Evolutionary conservation across 2,113 vertebrate species (phyloP).

Genomic region (Cyanoramphus novaezelandiae): DNA sequence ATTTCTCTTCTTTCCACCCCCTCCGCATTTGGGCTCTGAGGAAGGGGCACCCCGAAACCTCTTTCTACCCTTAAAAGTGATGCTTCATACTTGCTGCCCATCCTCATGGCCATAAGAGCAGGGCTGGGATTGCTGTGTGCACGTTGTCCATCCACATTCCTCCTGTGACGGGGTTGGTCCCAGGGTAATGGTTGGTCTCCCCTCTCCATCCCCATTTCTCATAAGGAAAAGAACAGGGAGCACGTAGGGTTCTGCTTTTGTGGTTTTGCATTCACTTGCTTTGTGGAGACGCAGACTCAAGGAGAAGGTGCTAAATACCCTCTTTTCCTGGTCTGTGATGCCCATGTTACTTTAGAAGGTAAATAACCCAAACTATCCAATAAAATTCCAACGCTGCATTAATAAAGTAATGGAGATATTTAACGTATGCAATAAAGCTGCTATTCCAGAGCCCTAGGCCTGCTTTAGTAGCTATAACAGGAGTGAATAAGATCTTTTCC

Average conservation of each 20-base stretch:
- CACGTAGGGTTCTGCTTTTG: not conserved
- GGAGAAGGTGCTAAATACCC: slow-evolving; percentile 39
- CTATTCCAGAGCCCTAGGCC: slow-evolving; percentile 66
- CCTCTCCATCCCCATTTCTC: not conserved
- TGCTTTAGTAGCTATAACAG: slow-evolving; percentile 45
- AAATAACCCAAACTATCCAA: slow-evolving; percentile 65
- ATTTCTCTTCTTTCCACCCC: not conserved
- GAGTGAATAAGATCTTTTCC: slow-evolving; percentile 49
- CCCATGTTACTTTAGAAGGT: slow-evolving; percentile 56
- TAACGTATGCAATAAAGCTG: slow-evolving; percentile 21
- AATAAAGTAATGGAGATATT: slow-evolving; percentile 58
- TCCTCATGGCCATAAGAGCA: not conserved
- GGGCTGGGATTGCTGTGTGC: not conserved
- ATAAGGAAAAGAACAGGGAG: not conserved
- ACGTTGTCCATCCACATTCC: not conserved
- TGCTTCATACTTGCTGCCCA: fast-evolving
- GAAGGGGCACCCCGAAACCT: not conserved
- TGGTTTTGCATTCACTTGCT: not conserved
- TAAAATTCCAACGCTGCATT: slow-evolving; percentile 27
- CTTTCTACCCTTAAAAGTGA: fast-evolving
- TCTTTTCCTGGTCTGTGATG: slow-evolving; percentile 56
- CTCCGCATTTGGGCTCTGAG: not conserved
- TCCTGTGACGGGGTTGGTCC: not conserved
- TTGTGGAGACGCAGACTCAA: not conserved
- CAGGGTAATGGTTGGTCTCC: not conserved